Percentiles rank a stretch among this genome's conserved stretches.
These are phyloP conservation scores for Phasia obesa DNA, from an alignment of 2,888 invertebrate genomes.

Conservation along the genomic window DNA sequence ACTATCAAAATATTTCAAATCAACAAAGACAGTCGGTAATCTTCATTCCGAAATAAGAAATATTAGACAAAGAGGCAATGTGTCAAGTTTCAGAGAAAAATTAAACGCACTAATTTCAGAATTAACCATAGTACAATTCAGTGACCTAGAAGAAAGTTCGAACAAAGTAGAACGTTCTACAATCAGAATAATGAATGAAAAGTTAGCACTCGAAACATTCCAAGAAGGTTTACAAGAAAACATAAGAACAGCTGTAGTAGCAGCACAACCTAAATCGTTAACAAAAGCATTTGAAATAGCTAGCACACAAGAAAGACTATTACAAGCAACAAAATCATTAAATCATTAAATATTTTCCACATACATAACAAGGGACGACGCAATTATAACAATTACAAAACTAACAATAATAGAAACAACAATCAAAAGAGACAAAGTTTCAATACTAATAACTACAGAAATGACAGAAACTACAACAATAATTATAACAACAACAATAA, in stretches of 20 bases:
- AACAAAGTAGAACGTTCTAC: no score
- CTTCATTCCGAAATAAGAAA: conserved; percentile 4
- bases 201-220: conserved; percentile 4
- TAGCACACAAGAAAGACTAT: not conserved
- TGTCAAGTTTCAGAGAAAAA: not conserved
- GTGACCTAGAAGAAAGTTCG: not conserved
- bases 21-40: not conserved
- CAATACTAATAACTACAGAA: not conserved
- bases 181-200: no score
- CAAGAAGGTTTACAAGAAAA: not conserved
- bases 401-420: not conserved
- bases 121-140: not conserved
- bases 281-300: not conserved
- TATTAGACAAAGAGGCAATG: not conserved
- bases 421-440: not conserved
- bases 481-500: not conserved
- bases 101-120: not conserved
- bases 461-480: not conserved
- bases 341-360: not conserved
- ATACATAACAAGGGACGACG: not conserved
- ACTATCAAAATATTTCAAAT: not conserved
- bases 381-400: not conserved
- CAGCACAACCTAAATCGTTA: not conserved
- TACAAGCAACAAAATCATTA: not conserved
- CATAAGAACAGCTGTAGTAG: not conserved